Conservation (phyloP, 2,888 invertebrate species). For the Brenthis ino region DNA sequence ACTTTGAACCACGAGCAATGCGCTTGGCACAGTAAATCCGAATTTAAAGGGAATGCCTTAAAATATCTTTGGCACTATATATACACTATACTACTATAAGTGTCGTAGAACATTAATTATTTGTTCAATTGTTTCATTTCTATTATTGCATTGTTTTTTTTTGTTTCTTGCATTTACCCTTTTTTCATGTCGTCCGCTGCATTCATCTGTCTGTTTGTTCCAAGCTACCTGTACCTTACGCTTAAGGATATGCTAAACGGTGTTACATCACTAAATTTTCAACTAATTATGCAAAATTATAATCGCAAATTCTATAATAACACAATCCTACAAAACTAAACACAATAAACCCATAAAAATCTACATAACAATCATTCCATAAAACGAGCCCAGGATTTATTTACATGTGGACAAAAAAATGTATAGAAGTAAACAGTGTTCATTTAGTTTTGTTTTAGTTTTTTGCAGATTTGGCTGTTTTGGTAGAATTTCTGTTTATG, state of each 20-base stretch:
- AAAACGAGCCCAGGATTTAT: too few species aligned
- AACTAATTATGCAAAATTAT: neutral
- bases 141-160: constrained; percentile 12
- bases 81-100: too few species aligned
- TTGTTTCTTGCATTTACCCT: constrained; percentile 14
- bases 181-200: constrained; percentile 22
- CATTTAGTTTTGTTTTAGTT: constrained; percentile 1
- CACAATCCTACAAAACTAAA: neutral
- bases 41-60: constrained; percentile 27
- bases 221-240: constrained; percentile 37
- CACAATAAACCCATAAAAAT: neutral
- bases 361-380: too few species aligned
- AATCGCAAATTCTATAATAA: neutral
- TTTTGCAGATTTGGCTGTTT: constrained; percentile 13
- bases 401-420: too few species aligned
- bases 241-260: constrained; percentile 27
- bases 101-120: constrained; percentile 17
- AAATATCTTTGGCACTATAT: constrained; percentile 36
- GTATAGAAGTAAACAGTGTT: constrained; percentile 1
- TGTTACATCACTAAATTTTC: constrained; percentile 6
- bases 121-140: constrained; percentile 8
- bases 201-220: constrained; percentile 44
- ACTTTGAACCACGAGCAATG: constrained; percentile 3
- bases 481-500: constrained; percentile 15
- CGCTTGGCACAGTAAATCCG: constrained; percentile 30